A percentile compares a stretch with the other conserved stretches of the same genome.
Conservation (phyloP, 1,140 invertebrate species). For the Mactra quadrangularis region DNA sequence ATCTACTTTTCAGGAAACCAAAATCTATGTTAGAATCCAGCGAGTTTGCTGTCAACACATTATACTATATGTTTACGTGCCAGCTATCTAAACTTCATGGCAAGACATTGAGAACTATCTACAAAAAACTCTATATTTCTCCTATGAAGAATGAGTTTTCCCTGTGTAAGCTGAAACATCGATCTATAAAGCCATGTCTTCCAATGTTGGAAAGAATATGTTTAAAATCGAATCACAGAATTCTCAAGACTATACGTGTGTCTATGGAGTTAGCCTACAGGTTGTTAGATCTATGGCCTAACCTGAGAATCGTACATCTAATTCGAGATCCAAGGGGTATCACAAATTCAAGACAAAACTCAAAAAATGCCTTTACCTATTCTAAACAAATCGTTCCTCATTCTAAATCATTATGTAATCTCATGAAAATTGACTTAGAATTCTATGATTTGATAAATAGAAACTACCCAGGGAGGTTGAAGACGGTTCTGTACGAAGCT, state of each 20-base stretch:
- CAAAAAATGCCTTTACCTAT: not conserved
- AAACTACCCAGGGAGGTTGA: not conserved
- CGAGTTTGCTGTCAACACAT: conserved; percentile 14
- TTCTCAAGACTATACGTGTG: conserved; percentile 18
- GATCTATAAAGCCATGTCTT: not conserved
- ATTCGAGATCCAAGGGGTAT: conserved; percentile 29
- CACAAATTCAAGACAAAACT: not conserved
- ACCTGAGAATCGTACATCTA: conserved; percentile 19
- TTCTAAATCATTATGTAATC: not conserved
- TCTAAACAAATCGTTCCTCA: not conserved
- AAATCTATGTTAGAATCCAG: not conserved
- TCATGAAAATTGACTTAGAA: not conserved
- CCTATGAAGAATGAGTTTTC: not conserved
- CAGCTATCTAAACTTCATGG: not conserved
- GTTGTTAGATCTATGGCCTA: conserved; percentile 15
- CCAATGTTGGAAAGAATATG: not conserved
- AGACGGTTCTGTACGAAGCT: conserved; percentile 12
- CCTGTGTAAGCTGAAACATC: not conserved
- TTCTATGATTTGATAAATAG: not conserved
- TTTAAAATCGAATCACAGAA: not conserved
- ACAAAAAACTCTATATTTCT: not conserved
- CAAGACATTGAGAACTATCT: not conserved
- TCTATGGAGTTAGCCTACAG: conserved; percentile 4
- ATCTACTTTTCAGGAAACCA: conserved; percentile 14
- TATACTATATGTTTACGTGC: conserved; percentile 18